Conservation (phyloP, 2,113 vertebrate genomes). For the Chaetodon trifascialis region DNA sequence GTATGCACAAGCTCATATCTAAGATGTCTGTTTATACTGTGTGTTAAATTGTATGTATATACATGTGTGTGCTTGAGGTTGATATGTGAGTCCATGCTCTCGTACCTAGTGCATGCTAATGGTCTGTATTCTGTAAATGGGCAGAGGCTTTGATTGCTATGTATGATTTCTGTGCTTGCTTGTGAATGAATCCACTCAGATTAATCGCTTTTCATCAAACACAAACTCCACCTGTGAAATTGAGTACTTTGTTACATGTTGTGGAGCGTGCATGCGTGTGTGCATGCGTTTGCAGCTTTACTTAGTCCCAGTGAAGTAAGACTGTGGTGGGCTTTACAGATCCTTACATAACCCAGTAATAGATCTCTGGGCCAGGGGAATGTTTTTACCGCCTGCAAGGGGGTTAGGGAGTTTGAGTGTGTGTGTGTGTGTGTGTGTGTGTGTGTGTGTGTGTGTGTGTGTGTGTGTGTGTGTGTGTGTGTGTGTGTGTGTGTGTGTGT, state of each 20-base stretch:
- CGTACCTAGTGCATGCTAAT: slow-evolving; percentile 13
- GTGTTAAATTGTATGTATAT: slow-evolving; percentile 3
- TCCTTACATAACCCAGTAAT: slow-evolving; percentile 76
- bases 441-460: too few species aligned
- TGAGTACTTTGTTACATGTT: neutral
- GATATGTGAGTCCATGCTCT: slow-evolving; percentile 17
- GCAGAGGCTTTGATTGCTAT: neutral
- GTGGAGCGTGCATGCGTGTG: neutral
- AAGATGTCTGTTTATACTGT: slow-evolving; percentile 14
- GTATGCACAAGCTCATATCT: slow-evolving; percentile 12
- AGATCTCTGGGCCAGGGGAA: slow-evolving; percentile 65
- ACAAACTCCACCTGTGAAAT: slow-evolving; percentile 8
- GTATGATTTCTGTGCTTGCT: slow-evolving; percentile 3
- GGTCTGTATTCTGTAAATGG: neutral
- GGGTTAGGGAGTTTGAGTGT: slow-evolving; percentile 47
- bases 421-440: slow-evolving; percentile 15
- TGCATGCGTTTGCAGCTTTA: slow-evolving; percentile 35
- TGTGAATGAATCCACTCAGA: neutral
- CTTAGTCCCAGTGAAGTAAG: slow-evolving; percentile 68
- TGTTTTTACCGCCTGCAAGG: slow-evolving; percentile 59
- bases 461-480: slow-evolving; percentile 6
- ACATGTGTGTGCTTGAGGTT: neutral
- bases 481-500: slow-evolving; percentile 1
- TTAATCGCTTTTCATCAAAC: slow-evolving; percentile 2
- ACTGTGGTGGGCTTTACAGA: slow-evolving; percentile 54